Base-by-base conservation (phyloP, 2,797 vertebrate genomes). In the Anisognathus igniventris region DNA sequence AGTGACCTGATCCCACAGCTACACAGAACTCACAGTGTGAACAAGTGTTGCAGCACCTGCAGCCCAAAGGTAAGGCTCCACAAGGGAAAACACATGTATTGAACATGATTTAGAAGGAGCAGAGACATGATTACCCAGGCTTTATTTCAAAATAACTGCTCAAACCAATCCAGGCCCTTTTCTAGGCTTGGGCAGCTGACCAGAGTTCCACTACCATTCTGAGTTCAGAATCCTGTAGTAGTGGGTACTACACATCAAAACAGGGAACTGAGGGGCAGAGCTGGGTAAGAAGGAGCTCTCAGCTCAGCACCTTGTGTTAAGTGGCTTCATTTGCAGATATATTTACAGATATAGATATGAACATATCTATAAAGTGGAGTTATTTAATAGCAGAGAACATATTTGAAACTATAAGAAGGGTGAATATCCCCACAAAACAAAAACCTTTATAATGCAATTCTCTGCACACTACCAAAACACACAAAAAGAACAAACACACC, bases 21-120 rank as follows among this genome's bases (percentile, higher is more conserved):
- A 31, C 39, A 48, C 18, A 48, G 30, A 8, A 8, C n/a, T 57
- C 45, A 35, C 50, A 5, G 16, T 2, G 28, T 3, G 39, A 60
- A 25, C 24, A 56, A 66, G 23, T 0, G 6, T 1, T 66, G 60
- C 66, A 81, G 47, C 48, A 53, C 4, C 50, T 51, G 19, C 1
- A 3, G 60, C 64, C 77, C 71, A 42, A 62, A 39, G 51, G 28
- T 5, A 64, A 48, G 12, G 30, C 24, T 70, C n/a, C 72, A 20
- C 7, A 12, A 20, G 21, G 39, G 9, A 72, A 35, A 72, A 75
- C 31, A 4, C 1, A 0, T 2, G 3, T 11, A 31, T 5, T 56
- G n/a, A 64, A 71, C 40, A 3, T 1, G 15, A 40, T 35, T 73
- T 40, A 54, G 62, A 16, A 76, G 37, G 15, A 76, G 21, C 9